Conservation (phyloP, 2,113 vertebrate species). For the Sebastes fasciatus region DNA sequence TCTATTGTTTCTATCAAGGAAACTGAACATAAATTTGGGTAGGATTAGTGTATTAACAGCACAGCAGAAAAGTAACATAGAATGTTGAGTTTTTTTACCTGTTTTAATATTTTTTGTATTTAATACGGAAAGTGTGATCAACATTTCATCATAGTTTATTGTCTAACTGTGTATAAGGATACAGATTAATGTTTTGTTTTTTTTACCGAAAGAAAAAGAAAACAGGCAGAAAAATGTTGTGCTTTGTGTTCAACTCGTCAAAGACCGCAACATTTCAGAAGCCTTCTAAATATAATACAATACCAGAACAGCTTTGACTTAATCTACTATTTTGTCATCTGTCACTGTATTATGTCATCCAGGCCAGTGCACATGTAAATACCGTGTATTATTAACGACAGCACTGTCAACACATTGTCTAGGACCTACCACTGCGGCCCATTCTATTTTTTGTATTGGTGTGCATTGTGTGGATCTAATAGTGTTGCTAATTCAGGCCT, state of each 20-base stretch:
- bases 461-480: conserved; percentile 39
- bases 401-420: conserved; percentile 7
- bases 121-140: background rate
- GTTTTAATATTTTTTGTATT: background rate
- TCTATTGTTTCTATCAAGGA: background rate
- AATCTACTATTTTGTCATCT: background rate
- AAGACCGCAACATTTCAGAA: background rate
- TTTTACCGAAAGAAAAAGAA: too few species aligned
- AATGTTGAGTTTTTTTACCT: background rate
- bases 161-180: background rate
- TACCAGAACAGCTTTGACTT: background rate
- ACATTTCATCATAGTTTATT: background rate
- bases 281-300: background rate
- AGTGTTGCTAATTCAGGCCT: conserved; percentile 44
- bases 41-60: background rate
- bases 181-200: background rate
- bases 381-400: background rate
- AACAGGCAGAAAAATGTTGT: background rate
- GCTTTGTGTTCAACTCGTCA: background rate
- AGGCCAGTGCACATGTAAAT: conserved; percentile 6
- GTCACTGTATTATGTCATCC: conserved; percentile 6
- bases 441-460: conserved; percentile 8
- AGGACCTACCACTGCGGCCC: background rate
- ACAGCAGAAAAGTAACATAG: background rate
- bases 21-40: background rate